Percentiles rank a stretch among this genome's conserved stretches.
Evolutionary conservation across 2,888 invertebrate species (phyloP).

Genomic region (Steromphala cineraria): DNA sequence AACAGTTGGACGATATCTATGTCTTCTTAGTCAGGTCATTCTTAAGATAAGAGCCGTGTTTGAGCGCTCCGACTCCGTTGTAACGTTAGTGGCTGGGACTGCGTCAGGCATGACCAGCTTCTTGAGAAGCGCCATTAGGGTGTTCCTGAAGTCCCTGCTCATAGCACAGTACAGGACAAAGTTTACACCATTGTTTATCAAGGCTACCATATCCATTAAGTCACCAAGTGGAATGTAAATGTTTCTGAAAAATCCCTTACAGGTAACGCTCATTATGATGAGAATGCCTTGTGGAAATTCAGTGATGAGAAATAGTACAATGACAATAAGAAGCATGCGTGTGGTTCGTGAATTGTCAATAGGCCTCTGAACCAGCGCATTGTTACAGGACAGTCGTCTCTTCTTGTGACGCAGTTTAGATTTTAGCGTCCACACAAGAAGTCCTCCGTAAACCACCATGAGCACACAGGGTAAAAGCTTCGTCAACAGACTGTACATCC

Average conservation of each 20-base stretch:
- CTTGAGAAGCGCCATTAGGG: slow-evolving; percentile 63
- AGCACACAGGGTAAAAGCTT: slow-evolving; percentile 93
- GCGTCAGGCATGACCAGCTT: neutral
- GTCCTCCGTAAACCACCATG: slow-evolving; percentile 81
- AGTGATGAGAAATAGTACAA: slow-evolving; percentile 89
- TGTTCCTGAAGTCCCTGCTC: slow-evolving; percentile 90
- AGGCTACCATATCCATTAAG: slow-evolving; percentile 91
- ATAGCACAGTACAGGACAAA: slow-evolving; percentile 95
- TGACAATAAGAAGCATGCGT: slow-evolving; percentile 88
- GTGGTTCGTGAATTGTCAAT: slow-evolving; percentile 83
- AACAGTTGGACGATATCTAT: too few relatives aligned
- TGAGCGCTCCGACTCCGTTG: slow-evolving; percentile 24
- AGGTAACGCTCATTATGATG: slow-evolving; percentile 85
- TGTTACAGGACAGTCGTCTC: slow-evolving; percentile 35
- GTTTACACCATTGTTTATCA: slow-evolving; percentile 93
- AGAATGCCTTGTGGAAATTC: slow-evolving; percentile 88
- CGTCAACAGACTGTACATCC: slow-evolving; percentile 93
- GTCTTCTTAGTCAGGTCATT: slow-evolving; percentile 23
- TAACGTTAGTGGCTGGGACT: neutral
- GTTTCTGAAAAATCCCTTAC: slow-evolving; percentile 80
- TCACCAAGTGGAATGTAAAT: slow-evolving; percentile 82
- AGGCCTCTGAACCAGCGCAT: slow-evolving; percentile 30
- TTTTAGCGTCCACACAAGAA: slow-evolving; percentile 68
- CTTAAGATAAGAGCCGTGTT: slow-evolving; percentile 31
- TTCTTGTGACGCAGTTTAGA: slow-evolving; percentile 45